Conservation (phyloP, 2,888 invertebrate species). For the Euzophera pinguis region DNA sequence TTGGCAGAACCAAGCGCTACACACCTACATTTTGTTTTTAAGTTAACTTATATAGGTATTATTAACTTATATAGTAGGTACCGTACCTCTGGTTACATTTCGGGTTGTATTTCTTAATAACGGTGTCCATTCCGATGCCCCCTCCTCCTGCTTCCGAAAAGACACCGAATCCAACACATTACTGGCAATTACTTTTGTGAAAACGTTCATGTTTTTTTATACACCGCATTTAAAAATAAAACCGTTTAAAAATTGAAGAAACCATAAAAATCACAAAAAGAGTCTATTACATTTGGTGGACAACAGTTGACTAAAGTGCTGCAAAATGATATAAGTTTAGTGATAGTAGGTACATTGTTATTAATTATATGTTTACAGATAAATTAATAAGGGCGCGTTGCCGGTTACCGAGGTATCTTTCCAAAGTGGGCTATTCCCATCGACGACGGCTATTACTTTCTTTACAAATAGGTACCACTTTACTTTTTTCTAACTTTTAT, state of each 20-base stretch:
- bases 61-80: no score
- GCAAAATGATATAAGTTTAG: not conserved
- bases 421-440: conserved; percentile 29
- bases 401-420: conserved; percentile 14
- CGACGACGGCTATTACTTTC: no score
- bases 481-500: no score
- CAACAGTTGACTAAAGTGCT: conserved; percentile 1
- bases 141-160: conserved; percentile 33
- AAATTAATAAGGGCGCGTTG: conserved; percentile 20
- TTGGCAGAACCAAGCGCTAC: no score
- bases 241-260: not conserved
- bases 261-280: not conserved
- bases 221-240: not conserved
- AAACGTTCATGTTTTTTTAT: conserved; percentile 29
- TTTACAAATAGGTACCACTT: no score
- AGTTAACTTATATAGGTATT: no score
- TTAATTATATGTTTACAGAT: conserved; percentile 33
- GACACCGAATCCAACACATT: conserved; percentile 34
- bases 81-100: conserved; percentile 11
- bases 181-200: conserved; percentile 39
- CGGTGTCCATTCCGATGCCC: conserved; percentile 52
- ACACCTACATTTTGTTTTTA: no score
- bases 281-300: not conserved
- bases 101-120: conserved; percentile 34
- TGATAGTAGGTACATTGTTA: conserved; percentile 19